Base-by-base conservation (phyloP, 2,888 invertebrate species). In the Melipona bicolor region DNA sequence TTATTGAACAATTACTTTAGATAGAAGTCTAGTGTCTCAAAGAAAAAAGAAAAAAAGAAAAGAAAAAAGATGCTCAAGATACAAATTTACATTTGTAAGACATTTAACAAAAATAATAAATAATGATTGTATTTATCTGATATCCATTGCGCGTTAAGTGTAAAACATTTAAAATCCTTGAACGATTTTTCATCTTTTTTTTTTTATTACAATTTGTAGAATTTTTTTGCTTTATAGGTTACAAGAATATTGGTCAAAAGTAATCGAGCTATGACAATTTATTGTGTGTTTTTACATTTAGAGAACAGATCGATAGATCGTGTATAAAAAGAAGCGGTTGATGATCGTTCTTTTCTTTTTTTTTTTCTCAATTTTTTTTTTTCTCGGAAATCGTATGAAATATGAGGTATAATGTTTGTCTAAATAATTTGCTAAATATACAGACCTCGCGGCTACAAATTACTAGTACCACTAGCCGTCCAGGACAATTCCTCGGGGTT, bases 201-300 rank as follows among this genome's bases (percentile, higher is more conserved):
- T 67, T 50, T 27, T 27, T 24, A 59, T 13, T 49, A 36, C 13
- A 43, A 24, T 32, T 24, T 27, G 19, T 64, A 21, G n/a, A 5
- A 19, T 17, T 24, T 6, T 36, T 36, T 3, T 27, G 13, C 19
- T 19, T 52, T 27, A n/a, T 54, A 24, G 27, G 52, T 62, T 32
- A 11, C 4, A 61, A 52, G 15, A n/a, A 59, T 69, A 52, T 9
- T 32, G n/a, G 52, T 43, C n/a, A 52, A 27, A 62, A 52, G 61
- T 68, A 43, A 68, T 72, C 43, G 62, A 69, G 76, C 83, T 87
- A 81, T 82, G 86, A 87, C 84, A 79, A 82, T 91, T 91, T 89
- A 90, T 91, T 89, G 11, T 64, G 81, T 87, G 87, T 86, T 79
- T 79, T 89, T 87, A 87, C 86, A 90, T 88, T 85, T 84, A 81